Base-by-base conservation (phyloP, 2,888 invertebrate species). In the Zootermopsis nevadensis region DNA sequence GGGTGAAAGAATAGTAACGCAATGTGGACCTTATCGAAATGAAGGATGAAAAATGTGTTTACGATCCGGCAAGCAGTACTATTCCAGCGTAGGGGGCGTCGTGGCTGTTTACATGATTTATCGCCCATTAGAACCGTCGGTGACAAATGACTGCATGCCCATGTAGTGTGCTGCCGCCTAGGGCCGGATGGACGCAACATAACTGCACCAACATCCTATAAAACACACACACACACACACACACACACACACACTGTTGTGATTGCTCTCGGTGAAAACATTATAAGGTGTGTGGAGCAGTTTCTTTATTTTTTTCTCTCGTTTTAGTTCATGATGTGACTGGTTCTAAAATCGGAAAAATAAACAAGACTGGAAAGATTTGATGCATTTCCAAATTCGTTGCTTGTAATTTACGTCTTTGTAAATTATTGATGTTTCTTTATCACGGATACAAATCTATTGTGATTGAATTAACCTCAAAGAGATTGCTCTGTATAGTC, bases 41-140 rank as follows among this genome's bases (percentile, higher is more conserved):
- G 60, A 60, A 60, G 60, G 80, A 79, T 83, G 83, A 83, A 83
- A 83, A 83, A 83, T 83, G 83, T 83, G 83, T 83, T 83, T 83
- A 83, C 80, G 83, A 80, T 69, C 66, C 80, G 80, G n/a, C 22
- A 10, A 77, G 33, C 24, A 38, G 38, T 30, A 38, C 27, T 27
- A 30, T 38, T 38, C 38, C 2, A 38, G 76, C 30, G 12, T 22
- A 7, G 35, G 76, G 76, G 76, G 76, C 42, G 60, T 60, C 66
- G n/a, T 12, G 48, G 83, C 72, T 76, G 79, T 82, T 82, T 83
- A 48, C 83, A 77, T 83, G 83, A 83, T 81, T 77, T 83, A 83
- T 83, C 81, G 83, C 83, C 83, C 83, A 82, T 83, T 83, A 83
- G 82, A 82, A 77, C 53, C 83, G 77, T 82, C 83, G 77, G 81